Evolutionary conservation across 1,140 invertebrate species (phyloP), one percentile per base, ranked within the genome.

Genomic region (Parasteatoda tepidariorum): DNA sequence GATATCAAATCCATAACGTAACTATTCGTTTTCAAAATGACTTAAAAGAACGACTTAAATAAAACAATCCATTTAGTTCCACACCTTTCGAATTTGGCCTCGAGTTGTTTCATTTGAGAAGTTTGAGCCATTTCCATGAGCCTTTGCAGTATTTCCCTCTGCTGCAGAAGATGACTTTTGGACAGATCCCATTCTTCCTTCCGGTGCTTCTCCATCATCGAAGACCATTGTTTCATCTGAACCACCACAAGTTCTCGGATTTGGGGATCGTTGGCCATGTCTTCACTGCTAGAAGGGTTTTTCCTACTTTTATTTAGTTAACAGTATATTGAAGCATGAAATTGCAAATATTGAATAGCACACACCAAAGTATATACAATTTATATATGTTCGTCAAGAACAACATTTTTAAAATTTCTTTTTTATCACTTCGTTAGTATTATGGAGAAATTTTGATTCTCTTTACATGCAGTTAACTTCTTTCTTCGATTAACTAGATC

Each of bases 141-240:
- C 87, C 94, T 95, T 87, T 93, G 93, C 70, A 98, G 91, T 85
- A 94, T 92, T 41, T 96, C 94, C 73, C 95, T 92, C 87, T 98
- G 95, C 87, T 97, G 95, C 83, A 94, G 91, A 15, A 97, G 91
- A 83, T 98, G 95, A 38, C 92, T 92, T 78, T 94, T 93, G 61
- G 96, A 91, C 87, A 95, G 90, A 75, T 95, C 89, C 92, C 96
- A 97, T 89, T 98, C 96, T 88, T 98, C 97, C 54, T 93, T 93
- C n/a, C 96, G 91, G 86, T 99, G 97, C 24, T 93, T 91, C 83
- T 94, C 93, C 71, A 96, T 93, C 90, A 99, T 92, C 85, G 95
- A 94, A 54, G 95, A 95, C 97, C 97, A 99, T 86, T 98, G 96
- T 9, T 92, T 90, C 2, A 97, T 98, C 90, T 99, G 98, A 83